Evolutionary conservation across 2,888 invertebrate species (phyloP), one percentile per base, ranked within the genome.

Genomic region (Drosophila buzzatii): DNA sequence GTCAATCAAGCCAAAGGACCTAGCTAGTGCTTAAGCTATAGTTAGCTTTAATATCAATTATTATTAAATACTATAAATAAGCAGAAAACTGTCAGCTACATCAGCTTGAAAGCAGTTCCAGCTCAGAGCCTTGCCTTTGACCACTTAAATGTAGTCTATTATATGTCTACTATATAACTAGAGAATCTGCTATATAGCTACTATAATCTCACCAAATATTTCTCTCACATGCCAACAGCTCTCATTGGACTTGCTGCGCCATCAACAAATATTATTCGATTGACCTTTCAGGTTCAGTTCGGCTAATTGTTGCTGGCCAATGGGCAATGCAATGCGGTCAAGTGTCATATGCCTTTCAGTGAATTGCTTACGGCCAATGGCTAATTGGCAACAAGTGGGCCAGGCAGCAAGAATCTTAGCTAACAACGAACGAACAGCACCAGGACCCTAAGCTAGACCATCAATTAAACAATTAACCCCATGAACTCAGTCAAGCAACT

Each of bases 391-490:
- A 69, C 76, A 72, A 76, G 65, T 76, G 58, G 49, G 53, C 72
- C 51, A 27, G 63, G 41, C 55, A 49, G n/a, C 47, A 27, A 4
- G 10, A 31, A 41, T 53, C 73, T 56, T 58, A 33, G 62, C 58
- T 18, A 18, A 23, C 31, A 49, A 12, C 12, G 12, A 49, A 18
- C 31, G 49, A 49, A 33, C 49, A n/a, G 10, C 31, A 49, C 16
- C 44, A n/a, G 10, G 49, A 49, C 16, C 44, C 44, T 65, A 79
- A 69, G 80, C 63, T 82, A 63, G 57, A 56, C 49, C 71, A 67
- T 80, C 70, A 79, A 70, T 76, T 63, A 61, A 80, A 80, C 76
- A 76, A 77, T 77, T 76, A 76, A 71, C 71, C 45, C 55, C 66
- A 42, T 79, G 62, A 27, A 8, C 53, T 23, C 37, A 16, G 70